These are phyloP conservation scores for Diplogasteroides magnus DNA, from an alignment of 1,140 invertebrate species.

Conservation along the genomic window DNA sequence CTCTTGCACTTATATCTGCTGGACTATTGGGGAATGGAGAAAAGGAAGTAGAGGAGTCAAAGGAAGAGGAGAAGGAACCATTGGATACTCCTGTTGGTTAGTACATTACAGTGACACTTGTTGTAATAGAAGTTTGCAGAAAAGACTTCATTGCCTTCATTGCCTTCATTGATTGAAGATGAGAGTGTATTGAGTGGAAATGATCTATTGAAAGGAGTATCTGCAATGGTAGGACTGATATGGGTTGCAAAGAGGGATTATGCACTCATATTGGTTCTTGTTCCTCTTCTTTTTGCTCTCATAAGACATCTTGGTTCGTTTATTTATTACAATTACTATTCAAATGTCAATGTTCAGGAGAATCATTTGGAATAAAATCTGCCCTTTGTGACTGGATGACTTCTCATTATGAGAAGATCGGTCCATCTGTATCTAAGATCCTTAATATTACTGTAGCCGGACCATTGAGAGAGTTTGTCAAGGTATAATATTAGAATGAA, in stretches of 20 bases:
- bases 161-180: background rate
- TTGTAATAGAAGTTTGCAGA: too few relatives aligned
- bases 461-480: slow-evolving; percentile 59
- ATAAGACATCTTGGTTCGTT: slow-evolving; percentile 63
- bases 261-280: slow-evolving; percentile 66
- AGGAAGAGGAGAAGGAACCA: slow-evolving; percentile 14
- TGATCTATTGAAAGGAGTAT: slow-evolving; percentile 66
- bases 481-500: slow-evolving; percentile 10
- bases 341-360: slow-evolving; percentile 25
- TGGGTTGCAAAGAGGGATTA: slow-evolving; percentile 69
- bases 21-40: slow-evolving; percentile 51
- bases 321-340: slow-evolving; percentile 5
- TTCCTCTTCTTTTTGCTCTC: slow-evolving; percentile 66
- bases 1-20: slow-evolving; percentile 57
- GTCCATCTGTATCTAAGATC: slow-evolving; percentile 28
- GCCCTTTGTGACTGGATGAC: slow-evolving; percentile 50
- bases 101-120: too few relatives aligned
- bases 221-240: slow-evolving; percentile 68
- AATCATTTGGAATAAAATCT: slow-evolving; percentile 50
- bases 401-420: slow-evolving; percentile 40
- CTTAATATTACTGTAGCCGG: slow-evolving; percentile 59
- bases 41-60: slow-evolving; percentile 17
- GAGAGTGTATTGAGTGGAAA: slow-evolving; percentile 58
- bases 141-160: background rate
- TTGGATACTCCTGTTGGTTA: too few relatives aligned